Evolutionary conservation across 1,140 invertebrate genomes (phyloP).

Genomic region (Manduca sexta): DNA sequence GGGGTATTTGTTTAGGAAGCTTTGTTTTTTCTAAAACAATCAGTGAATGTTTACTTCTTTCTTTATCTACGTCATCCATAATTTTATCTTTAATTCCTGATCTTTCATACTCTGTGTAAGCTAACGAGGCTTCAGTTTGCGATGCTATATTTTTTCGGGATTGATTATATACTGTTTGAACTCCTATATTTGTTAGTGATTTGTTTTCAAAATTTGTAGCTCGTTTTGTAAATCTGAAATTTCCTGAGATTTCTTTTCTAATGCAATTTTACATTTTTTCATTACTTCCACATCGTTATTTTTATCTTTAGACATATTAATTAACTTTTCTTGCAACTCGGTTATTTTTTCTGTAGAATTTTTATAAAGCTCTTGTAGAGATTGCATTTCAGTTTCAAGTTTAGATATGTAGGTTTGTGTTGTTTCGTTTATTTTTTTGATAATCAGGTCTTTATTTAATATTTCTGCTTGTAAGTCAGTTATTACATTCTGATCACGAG

Average conservation of each 20-base stretch:
- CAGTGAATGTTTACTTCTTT: background rate
- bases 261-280: constrained; percentile 19
- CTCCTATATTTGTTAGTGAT: constrained; percentile 2
- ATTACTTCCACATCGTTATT: constrained; percentile 19
- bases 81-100: background rate
- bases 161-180: constrained; percentile 4
- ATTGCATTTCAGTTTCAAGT: constrained; percentile 40
- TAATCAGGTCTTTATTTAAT: constrained; percentile 51
- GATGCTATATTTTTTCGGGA: constrained; percentile 1
- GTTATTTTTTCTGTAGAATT: constrained; percentile 29
- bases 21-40: background rate
- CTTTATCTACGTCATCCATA: background rate
- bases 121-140: constrained; percentile 4
- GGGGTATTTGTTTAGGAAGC: constrained; percentile 10
- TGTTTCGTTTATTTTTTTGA: constrained; percentile 44
- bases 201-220: constrained; percentile 31
- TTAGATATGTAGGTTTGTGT: constrained; percentile 36
- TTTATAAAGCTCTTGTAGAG: constrained; percentile 38
- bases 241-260: constrained; percentile 36
- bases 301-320: constrained; percentile 17
- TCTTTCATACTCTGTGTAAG: background rate
- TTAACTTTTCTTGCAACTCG: constrained; percentile 33
- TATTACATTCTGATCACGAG: constrained; percentile 35
- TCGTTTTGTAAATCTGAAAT: constrained; percentile 23
- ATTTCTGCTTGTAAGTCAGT: constrained; percentile 49